Evolutionary conservation across 2,113 vertebrate genomes (phyloP).

Genomic region (Crotalus viridis): DNA sequence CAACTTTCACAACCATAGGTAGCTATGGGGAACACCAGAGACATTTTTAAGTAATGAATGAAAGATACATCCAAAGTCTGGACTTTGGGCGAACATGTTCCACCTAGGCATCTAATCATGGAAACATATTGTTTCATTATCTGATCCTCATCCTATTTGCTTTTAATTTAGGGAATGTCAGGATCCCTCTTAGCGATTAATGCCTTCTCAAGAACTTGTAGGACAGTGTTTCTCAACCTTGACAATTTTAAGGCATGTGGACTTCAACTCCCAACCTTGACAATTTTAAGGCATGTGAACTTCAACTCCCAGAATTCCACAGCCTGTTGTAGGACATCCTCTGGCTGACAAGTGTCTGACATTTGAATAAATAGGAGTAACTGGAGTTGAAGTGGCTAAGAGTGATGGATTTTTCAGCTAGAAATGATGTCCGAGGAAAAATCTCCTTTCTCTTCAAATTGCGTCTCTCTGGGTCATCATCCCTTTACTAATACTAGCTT

Average conservation of each 20-base stretch:
- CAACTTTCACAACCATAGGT: not conserved
- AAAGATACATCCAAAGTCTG: not conserved
- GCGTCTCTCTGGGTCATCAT: not conserved
- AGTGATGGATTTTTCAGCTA: slow-evolving; percentile 14
- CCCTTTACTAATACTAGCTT: not conserved
- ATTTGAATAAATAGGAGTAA: slow-evolving; percentile 2
- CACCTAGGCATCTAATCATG: not conserved
- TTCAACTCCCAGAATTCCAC: no score
- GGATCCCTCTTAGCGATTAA: not conserved
- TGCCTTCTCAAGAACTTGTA: not conserved
- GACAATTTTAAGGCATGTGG: no score
- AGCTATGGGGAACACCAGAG: not conserved
- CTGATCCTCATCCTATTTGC: not conserved
- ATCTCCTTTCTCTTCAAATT: not conserved
- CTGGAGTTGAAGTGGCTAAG: not conserved
- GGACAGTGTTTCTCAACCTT: not conserved
- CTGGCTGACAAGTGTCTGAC: not conserved
- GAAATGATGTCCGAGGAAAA: not conserved
- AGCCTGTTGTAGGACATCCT: not conserved
- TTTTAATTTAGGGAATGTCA: slow-evolving; percentile 4
- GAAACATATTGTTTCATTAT: fast-evolving
- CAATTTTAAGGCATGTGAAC: no score
- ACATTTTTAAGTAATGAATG: not conserved
- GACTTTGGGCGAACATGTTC: not conserved
- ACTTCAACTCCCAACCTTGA: no score